Evolutionary conservation across 2,888 invertebrate species (phyloP).

Genomic region (Sipunculus nudus): DNA sequence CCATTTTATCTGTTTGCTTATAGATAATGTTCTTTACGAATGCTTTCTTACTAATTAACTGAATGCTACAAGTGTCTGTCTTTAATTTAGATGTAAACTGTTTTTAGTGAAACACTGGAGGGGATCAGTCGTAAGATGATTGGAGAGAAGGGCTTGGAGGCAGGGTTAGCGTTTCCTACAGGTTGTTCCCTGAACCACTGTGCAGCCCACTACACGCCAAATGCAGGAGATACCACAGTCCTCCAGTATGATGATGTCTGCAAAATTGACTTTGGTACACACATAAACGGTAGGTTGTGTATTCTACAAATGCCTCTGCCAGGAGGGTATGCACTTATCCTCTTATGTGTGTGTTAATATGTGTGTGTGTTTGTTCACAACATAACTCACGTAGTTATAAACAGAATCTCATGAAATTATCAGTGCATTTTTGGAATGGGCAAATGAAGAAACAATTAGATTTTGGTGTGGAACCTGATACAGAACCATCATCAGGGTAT

Average conservation of each 20-base stretch:
- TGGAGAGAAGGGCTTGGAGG: constrained; percentile 92
- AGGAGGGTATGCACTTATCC: too few species aligned
- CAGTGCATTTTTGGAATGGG: too few species aligned
- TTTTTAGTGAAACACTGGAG: constrained; percentile 84
- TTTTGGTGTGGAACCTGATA: not conserved
- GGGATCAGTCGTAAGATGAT: constrained; percentile 90
- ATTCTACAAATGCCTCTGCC: too few species aligned
- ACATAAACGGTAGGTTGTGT: constrained; percentile 81
- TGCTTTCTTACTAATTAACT: too few species aligned
- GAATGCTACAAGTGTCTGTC: not conserved
- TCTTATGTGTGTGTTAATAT: too few species aligned
- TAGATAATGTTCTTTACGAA: too few species aligned
- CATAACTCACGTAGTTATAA: too few species aligned
- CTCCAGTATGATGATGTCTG: constrained; percentile 96
- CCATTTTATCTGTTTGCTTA: too few species aligned
- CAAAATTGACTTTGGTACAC: constrained; percentile 98
- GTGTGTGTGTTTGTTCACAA: too few species aligned
- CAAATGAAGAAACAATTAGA: too few species aligned
- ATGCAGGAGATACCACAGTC: constrained; percentile 96
- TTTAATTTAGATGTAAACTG: constrained; percentile 5
- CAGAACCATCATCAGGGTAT: too few species aligned
- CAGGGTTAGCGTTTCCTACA: constrained; percentile 89
- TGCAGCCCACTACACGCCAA: constrained; percentile 99
- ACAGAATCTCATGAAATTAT: too few species aligned
- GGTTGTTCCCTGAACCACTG: constrained; percentile 99